A percentile compares a stretch with the other conserved stretches of the same genome.
Conservation (phyloP, 2,888 invertebrate genomes). For the Aplocera efformata region DNA sequence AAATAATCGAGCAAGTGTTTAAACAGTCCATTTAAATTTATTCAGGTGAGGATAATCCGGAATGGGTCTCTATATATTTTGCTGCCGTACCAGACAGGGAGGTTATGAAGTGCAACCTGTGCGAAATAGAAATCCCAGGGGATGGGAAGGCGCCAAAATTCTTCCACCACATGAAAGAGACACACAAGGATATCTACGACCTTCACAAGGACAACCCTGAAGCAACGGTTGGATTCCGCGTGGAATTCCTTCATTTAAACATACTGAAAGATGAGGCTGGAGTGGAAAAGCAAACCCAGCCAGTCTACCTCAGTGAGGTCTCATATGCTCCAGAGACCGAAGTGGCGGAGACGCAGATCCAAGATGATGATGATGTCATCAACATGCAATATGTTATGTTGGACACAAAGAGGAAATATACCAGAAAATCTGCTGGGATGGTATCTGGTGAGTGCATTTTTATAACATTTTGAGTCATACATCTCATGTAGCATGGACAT, state of each 20-base stretch:
- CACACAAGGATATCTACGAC: constrained; percentile 59
- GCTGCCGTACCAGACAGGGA: constrained; percentile 36
- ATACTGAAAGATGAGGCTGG: constrained; percentile 53
- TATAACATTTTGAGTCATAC: no score
- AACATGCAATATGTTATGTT: constrained; percentile 50
- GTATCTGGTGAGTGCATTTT: neutral
- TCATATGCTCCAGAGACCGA: constrained; percentile 39
- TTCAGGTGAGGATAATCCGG: constrained; percentile 40
- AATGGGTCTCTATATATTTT: constrained; percentile 66
- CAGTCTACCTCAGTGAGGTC: constrained; percentile 54
- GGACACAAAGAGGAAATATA: constrained; percentile 37
- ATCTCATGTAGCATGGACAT: no score
- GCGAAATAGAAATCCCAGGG: constrained; percentile 42
- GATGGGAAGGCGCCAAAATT: constrained; percentile 46
- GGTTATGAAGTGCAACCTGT: constrained; percentile 58
- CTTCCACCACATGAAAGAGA: constrained; percentile 47
- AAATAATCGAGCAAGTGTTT: constrained; percentile 1
- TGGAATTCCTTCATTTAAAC: constrained; percentile 64
- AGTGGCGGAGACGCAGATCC: constrained; percentile 5
- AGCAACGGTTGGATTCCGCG: constrained; percentile 60
- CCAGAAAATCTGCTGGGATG: constrained; percentile 24
- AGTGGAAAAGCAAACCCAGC: constrained; percentile 41
- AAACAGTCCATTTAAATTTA: constrained; percentile 9
- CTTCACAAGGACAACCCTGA: constrained; percentile 64
- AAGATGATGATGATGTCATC: constrained; percentile 27